These are phyloP conservation scores for Parapristionchus giblindavisi DNA, from an alignment of 2,888 invertebrate species.

Conservation along the genomic window DNA sequence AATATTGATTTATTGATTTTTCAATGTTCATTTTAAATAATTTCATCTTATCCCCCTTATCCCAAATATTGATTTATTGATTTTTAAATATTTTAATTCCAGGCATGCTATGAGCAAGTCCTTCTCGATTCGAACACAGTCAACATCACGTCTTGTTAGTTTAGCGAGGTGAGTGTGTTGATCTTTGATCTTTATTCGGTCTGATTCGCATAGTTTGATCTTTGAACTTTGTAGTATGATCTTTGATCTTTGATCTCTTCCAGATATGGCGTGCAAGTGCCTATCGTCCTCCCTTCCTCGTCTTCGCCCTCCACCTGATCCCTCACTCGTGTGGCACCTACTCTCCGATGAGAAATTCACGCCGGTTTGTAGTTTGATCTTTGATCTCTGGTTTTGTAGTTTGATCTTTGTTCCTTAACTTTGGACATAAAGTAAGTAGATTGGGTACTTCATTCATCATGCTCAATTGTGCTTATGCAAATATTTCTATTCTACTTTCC, in stretches of 20 bases:
- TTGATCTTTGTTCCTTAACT: no score
- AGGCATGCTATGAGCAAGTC: slow-evolving; percentile 31
- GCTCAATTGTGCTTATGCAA: no score
- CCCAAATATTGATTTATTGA: neutral
- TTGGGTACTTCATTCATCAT: no score
- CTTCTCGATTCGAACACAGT: neutral
- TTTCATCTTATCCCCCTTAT: no score
- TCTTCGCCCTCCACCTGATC: slow-evolving; percentile 63
- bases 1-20: no score
- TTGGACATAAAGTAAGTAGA: no score
- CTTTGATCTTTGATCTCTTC: no score
- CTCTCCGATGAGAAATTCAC: slow-evolving; percentile 59
- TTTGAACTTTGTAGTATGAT: neutral
- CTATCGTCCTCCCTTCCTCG: no score
- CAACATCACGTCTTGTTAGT: slow-evolving; percentile 7
- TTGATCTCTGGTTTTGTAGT: no score
- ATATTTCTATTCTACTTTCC: no score
- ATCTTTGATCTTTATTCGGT: neutral
- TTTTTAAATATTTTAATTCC: neutral
- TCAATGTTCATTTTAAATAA: neutral
- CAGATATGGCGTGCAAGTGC: no score
- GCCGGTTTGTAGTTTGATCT: slow-evolving; percentile 44
- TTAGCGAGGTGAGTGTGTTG: slow-evolving; percentile 11
- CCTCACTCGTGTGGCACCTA: slow-evolving; percentile 62
- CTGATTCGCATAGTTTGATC: neutral